phyloP scores from a whole-genome alignment of 1,140 invertebrate species.

The Drosophila bocki region DNA sequence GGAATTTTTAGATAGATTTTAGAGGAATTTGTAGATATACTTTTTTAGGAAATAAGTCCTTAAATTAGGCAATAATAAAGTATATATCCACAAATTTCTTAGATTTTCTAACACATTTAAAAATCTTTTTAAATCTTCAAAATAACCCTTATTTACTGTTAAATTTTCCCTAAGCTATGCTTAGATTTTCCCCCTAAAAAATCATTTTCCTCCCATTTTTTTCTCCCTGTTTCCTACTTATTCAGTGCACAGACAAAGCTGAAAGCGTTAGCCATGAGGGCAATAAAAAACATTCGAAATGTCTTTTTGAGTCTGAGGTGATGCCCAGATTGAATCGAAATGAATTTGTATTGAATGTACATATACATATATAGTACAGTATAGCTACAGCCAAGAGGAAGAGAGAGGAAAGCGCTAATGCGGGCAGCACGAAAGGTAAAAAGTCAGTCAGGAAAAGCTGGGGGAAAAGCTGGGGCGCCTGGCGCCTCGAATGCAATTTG shows the following conservation, averaged over 20 bases:
- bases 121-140: not conserved
- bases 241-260: conserved; percentile 4
- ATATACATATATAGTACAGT: not conserved
- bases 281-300: conserved; percentile 73
- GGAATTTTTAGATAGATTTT: too few relatives aligned
- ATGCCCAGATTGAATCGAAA: conserved; percentile 68
- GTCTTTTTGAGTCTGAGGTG: conserved; percentile 61
- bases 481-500: conserved; percentile 71
- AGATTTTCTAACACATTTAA: not conserved
- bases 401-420: conserved; percentile 27
- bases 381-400: not conserved
- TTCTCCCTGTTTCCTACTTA: not conserved
- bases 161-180: not conserved
- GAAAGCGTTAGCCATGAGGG: conserved; percentile 51
- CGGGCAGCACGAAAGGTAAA: conserved; percentile 51
- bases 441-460: conserved; percentile 42
- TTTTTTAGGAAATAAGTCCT: not conserved
- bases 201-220: not conserved
- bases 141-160: not conserved
- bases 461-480: not conserved
- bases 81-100: not conserved
- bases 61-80: not conserved
- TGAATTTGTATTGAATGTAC: conserved; percentile 72
- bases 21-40: too few relatives aligned
- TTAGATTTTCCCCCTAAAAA: not conserved